Evolutionary conservation across 2,888 invertebrate genomes (phyloP).

Genomic region (Caenorhabditis parvicauda): DNA sequence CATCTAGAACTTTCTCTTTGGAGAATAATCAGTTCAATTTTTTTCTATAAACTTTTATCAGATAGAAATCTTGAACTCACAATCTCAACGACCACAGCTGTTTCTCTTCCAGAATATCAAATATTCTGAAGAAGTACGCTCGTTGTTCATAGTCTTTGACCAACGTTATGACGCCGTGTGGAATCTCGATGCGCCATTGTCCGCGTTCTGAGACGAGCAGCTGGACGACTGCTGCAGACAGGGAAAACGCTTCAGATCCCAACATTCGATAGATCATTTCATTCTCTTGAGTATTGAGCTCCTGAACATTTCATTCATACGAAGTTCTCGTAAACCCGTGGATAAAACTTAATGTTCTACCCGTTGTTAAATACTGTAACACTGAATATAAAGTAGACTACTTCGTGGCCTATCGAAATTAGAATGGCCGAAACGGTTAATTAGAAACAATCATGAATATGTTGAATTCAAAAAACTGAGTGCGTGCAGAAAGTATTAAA

Average conservation of each 20-base stretch:
- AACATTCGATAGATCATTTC: conserved; percentile 27
- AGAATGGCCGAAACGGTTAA: too few species aligned
- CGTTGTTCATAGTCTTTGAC: conserved; percentile 49
- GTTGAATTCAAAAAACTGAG: too few species aligned
- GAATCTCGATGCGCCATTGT: conserved; percentile 33
- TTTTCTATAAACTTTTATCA: not conserved
- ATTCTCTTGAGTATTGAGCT: conserved; percentile 27
- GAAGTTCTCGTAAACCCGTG: not conserved
- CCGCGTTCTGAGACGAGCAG: conserved; percentile 35
- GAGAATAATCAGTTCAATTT: too few species aligned
- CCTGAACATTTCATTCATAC: conserved; percentile 5
- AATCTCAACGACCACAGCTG: conserved; percentile 45
- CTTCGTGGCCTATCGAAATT: too few species aligned
- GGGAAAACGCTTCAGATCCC: conserved; percentile 41
- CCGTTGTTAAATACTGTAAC: not conserved
- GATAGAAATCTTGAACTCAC: conserved; percentile 21
- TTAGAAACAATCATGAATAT: too few species aligned
- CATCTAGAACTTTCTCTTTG: too few species aligned
- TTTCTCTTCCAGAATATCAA: conserved; percentile 41
- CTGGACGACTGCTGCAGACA: conserved; percentile 49
- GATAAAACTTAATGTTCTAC: not conserved
- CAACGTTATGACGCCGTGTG: conserved; percentile 42
- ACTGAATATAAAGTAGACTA: not conserved
- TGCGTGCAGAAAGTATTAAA: too few species aligned
- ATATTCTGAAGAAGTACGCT: conserved; percentile 45